Conservation (phyloP, 1,140 invertebrate genomes). For the Drosophila pseudoobscura region DNA sequence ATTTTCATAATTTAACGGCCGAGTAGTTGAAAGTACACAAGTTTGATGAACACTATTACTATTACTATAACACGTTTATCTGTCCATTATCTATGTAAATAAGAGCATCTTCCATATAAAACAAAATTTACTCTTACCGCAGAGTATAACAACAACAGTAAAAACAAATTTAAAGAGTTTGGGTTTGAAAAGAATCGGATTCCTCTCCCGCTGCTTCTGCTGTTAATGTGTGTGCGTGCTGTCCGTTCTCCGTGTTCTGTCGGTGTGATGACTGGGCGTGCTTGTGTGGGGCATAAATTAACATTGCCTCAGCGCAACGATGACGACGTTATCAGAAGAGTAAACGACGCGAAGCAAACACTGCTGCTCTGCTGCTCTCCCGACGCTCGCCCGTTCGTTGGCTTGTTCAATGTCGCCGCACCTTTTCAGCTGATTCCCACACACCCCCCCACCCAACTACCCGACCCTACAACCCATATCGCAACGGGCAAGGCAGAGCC, state of each 20-base stretch:
- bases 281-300: conserved; percentile 71
- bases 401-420: conserved; percentile 72
- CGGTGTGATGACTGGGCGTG: conserved; percentile 24
- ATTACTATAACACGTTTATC: no score
- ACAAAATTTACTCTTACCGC: conserved; percentile 2
- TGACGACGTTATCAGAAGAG: conserved; percentile 69
- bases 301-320: conserved; percentile 68
- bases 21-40: no score
- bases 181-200: conserved; percentile 28
- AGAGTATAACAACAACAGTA: conserved; percentile 57
- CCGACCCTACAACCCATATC: conserved; percentile 14
- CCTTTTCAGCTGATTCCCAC: conserved; percentile 44
- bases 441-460: background rate
- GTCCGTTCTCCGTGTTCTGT: conserved; percentile 19
- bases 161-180: conserved; percentile 57
- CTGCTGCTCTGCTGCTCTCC: background rate
- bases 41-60: no score
- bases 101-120: background rate
- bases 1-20: no score
- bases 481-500: conserved; percentile 57
- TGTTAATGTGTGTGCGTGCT: conserved; percentile 14
- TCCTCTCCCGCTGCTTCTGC: conserved; percentile 9
- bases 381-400: conserved; percentile 48
- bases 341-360: conserved; percentile 12
- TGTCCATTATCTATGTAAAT: no score